phyloP scores from a whole-genome alignment of 2,113 vertebrate species.

The Seriola quinqueradiata region DNA sequence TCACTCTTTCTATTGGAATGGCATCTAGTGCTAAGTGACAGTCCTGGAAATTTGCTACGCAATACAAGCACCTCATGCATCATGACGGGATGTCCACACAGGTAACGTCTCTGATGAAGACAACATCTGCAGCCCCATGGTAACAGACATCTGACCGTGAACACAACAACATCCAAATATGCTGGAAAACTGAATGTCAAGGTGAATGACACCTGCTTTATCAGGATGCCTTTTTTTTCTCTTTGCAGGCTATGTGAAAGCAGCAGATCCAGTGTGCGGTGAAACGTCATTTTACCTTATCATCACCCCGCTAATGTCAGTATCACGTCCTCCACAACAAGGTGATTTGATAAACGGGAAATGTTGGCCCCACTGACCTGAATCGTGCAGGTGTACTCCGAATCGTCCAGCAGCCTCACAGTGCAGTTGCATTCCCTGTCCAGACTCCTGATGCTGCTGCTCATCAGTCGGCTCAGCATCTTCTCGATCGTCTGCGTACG shows the following conservation, averaged over 20 bases:
- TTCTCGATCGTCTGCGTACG: slow-evolving; percentile 81
- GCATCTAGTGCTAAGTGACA: neutral
- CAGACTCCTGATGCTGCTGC: slow-evolving; percentile 97
- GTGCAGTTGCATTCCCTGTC: slow-evolving; percentile 96
- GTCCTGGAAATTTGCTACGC: slow-evolving; percentile 46
- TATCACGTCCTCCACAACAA: slow-evolving; percentile 38
- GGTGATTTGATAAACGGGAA: slow-evolving; percentile 35
- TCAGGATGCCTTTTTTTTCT: neutral
- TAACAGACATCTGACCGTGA: slow-evolving; percentile 15
- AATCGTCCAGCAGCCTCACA: slow-evolving; percentile 96
- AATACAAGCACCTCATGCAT: slow-evolving; percentile 41
- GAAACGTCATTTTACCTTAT: slow-evolving; percentile 32
- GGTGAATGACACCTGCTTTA: slow-evolving; percentile 8
- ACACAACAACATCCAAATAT: slow-evolving; percentile 13
- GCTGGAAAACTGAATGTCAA: neutral
- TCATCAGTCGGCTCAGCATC: slow-evolving; percentile 98
- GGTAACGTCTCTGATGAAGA: slow-evolving; percentile 43
- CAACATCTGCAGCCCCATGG: slow-evolving; percentile 41
- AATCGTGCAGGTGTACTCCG: slow-evolving; percentile 97
- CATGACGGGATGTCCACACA: slow-evolving; percentile 50
- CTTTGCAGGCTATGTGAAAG: neutral
- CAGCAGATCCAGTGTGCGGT: neutral
- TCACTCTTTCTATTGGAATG: neutral
- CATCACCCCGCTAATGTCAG: slow-evolving; percentile 4
- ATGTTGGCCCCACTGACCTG: slow-evolving; percentile 76